Conservation (phyloP, 2,888 invertebrate genomes). For the Amphipoea lucens region DNA sequence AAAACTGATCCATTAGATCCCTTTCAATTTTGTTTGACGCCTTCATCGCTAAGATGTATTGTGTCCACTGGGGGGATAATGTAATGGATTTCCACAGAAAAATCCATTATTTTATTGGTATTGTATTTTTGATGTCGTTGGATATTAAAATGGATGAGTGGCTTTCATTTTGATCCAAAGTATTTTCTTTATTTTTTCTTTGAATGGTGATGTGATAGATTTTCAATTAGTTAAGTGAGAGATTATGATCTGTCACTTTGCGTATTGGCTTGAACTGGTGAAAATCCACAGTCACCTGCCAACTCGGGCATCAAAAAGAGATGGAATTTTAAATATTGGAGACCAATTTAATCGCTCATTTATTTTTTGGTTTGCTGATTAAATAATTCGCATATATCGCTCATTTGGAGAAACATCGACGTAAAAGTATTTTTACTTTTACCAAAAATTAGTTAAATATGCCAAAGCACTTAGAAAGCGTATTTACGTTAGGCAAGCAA, state of each 20-base stretch:
- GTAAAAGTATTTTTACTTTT: no score
- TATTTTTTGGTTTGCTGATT: background rate
- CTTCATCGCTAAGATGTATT: constrained; percentile 68
- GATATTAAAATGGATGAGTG: constrained; percentile 26
- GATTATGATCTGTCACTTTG: background rate
- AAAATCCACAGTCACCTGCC: background rate
- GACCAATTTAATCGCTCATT: no score
- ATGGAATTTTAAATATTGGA: no score
- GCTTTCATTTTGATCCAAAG: constrained; percentile 13
- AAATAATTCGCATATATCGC: background rate
- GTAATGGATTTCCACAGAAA: constrained; percentile 61
- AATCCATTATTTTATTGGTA: constrained; percentile 66
- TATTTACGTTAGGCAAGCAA: no score
- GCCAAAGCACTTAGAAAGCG: no score
- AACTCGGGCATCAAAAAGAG: background rate
- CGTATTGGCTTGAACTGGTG: background rate
- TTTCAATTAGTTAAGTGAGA: constrained; percentile 10
- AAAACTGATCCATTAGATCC: constrained; percentile 75
- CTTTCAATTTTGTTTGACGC: constrained; percentile 73
- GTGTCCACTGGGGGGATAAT: constrained; percentile 66
- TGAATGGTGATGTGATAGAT: background rate
- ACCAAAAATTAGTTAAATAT: no score
- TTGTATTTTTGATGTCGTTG: constrained; percentile 43
- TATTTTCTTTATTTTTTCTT: background rate
- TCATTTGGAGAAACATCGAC: no score